Evolutionary conservation across 2,888 invertebrate genomes (phyloP), one percentile per base, ranked within the genome.

Genomic region (Apotomis betuletana): DNA sequence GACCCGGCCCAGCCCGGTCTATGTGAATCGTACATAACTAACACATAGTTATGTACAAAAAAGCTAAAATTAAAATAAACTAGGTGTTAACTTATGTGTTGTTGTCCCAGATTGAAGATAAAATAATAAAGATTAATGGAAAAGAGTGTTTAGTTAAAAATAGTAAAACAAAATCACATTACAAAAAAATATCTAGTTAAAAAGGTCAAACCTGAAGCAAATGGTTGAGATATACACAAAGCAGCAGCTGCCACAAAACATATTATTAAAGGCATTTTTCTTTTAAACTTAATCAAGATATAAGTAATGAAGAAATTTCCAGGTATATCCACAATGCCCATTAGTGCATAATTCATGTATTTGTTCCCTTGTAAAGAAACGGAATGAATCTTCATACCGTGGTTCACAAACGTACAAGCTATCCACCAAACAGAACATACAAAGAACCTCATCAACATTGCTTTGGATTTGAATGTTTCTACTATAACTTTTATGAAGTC

Each of bases 321-420:
- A 0, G 96, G 96, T 27, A 96, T 84, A 75, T 92, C 96, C 5
- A 95, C 90, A 0, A 94, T 71, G 0, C 93, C 85, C 0, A 94
- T 92, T 15, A 95, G 79, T 4, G 95, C 95, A 79, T 96, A 97
- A 85, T 97, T 97, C 1, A 96, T 79, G 81, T 97, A 97, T 79
- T 95, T 96, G 82, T 97, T 95, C 4, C 97, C 97, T 76, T 95
- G 94, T 49, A 97, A 85, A 0, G 95, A 94, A 0, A 96, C 96
- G 0, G 97, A 95, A 80, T 96, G 96, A 44, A 97, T 92, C 1
- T 95, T 95, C 75, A 97, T 84, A 0, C 97, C 97, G 77, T 96
- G 97, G 81, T 96, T 96, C 0, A 97, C 95, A 75, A 97, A 95
- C 0, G 96, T 95, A 64, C 96, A 96, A 0, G 96, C 95, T 0